Evolutionary conservation across 2,888 invertebrate genomes (phyloP), one percentile per base, ranked within the genome.

Genomic region (Synanthedon andrenaeformis): DNA sequence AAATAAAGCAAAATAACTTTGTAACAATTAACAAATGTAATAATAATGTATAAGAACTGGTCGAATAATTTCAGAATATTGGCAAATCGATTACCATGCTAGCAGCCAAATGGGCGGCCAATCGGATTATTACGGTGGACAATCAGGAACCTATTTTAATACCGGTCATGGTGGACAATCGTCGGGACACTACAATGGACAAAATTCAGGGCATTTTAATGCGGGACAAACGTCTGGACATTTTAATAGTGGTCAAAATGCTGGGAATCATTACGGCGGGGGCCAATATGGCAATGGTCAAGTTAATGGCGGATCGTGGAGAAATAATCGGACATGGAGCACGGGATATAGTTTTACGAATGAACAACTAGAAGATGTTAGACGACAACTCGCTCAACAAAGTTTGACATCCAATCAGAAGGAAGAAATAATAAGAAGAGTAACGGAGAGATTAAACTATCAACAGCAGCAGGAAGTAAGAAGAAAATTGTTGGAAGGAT

Each of bases 381-480:
- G 71, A 52, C 74, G 62, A 51, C 69, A 75, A 14, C 58, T 83
- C 1, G 70, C 6, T 14, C 45, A 45, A 14, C 45, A 45, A 14
- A 45, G 70, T 3, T 62, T 84, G 0, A 69, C 76, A 4, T 69
- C 66, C 8, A 79, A 77, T 60, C 71, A 84, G 59, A 70, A 74
- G 54, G 83, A 82, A 58, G 67, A 73, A 42, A 72, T 83, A 2
- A 71, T 71, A 51, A 74, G 62, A 51, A 69, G 74, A 13, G 58
- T 83, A 1, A 70, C 45, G 64, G 64, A 51, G 70, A 69, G 70
- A 3, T 61, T 85, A 0, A 68, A 75, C 3, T 69, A 66, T 10
- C 79, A 78, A 61, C 71, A 84, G 59, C 70, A 74, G 55, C 82
- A 82, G 58, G 67, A 73, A 41, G 72, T 83, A 1, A 71, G 72